Conservation (phyloP, 2,113 vertebrate species). For the Zapornia atra region DNA sequence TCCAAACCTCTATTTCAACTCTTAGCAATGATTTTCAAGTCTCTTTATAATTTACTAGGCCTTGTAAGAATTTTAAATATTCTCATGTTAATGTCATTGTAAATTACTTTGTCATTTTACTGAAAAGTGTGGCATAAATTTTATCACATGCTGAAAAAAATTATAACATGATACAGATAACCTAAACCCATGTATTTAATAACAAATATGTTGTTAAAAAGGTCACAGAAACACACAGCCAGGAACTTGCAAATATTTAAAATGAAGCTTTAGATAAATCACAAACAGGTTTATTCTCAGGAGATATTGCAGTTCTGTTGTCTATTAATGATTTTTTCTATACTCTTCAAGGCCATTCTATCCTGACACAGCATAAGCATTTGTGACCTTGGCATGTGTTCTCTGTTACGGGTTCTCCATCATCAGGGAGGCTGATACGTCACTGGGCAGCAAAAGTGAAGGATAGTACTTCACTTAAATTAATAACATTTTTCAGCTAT, state of each 20-base stretch:
- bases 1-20: neutral
- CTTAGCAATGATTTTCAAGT: neutral
- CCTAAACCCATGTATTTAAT: neutral
- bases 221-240: neutral
- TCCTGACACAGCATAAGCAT: neutral
- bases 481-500: neutral
- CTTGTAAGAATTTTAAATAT: neutral
- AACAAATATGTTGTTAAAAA: neutral
- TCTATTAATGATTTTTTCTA: neutral
- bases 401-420: accelerated
- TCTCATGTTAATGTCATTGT: neutral
- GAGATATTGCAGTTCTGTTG: neutral
- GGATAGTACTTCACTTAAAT: neutral
- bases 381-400: accelerated
- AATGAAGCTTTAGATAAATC: neutral
- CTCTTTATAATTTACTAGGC: neutral
- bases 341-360: neutral
- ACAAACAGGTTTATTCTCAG: neutral
- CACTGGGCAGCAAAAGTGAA: neutral
- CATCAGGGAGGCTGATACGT: accelerated
- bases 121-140: neutral
- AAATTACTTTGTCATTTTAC: neutral
- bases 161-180: neutral
- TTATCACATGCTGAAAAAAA: neutral
- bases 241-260: neutral